These are phyloP conservation scores for Actinia equina DNA, from an alignment of 64 coral and sea anemone species.

Conservation along the genomic window DNA sequence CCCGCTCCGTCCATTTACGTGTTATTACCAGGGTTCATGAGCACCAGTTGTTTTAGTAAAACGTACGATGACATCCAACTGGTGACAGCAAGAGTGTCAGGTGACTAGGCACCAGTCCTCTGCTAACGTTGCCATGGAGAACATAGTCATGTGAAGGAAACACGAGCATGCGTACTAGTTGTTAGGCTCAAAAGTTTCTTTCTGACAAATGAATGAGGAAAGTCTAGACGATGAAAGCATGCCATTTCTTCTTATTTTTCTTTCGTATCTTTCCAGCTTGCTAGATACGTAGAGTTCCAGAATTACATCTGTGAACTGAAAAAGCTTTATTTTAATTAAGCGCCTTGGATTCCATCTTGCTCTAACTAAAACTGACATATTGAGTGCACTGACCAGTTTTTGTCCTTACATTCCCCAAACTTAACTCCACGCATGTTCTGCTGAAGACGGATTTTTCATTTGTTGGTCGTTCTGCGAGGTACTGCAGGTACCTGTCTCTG, in stretches of 20 bases:
- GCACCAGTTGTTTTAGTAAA: background rate
- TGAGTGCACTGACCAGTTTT: too few species aligned
- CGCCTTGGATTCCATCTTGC: too few species aligned
- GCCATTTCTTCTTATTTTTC: too few species aligned
- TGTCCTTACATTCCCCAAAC: too few species aligned
- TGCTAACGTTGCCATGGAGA: background rate
- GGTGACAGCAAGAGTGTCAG: background rate
- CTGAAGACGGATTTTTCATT: background rate
- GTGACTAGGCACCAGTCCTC: constrained; percentile 13
- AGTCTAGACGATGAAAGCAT: background rate
- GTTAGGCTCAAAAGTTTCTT: background rate
- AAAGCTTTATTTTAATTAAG: too few species aligned
- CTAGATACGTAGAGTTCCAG: too few species aligned
- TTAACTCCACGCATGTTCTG: too few species aligned
- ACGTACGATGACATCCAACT: constrained; percentile 9
- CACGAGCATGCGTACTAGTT: background rate
- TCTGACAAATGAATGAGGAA: background rate
- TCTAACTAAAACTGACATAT: too few species aligned
- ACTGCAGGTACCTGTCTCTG: background rate
- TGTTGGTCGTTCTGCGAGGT: background rate
- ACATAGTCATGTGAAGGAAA: background rate
- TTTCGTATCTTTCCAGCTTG: too few species aligned
- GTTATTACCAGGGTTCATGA: background rate
- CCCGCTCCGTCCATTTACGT: background rate
- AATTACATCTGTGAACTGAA: too few species aligned